Evolutionary conservation across 1,140 invertebrate genomes (phyloP).

Genomic region (Heterodera carotae): DNA sequence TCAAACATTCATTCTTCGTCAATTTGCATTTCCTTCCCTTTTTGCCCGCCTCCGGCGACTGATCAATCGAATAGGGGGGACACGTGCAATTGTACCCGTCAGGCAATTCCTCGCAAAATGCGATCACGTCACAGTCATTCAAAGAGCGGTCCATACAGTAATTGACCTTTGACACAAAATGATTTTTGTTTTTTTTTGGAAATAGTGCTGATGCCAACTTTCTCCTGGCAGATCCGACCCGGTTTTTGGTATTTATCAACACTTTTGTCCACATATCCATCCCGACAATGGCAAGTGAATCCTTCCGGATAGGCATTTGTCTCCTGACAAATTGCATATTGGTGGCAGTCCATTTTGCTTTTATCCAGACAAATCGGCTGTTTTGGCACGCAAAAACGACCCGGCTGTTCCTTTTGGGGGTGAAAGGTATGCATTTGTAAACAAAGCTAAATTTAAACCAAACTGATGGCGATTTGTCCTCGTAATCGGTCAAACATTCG

Average conservation of each 20-base stretch:
- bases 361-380: conserved; percentile 60
- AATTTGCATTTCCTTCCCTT: conserved; percentile 54
- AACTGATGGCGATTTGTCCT: conserved; percentile 52
- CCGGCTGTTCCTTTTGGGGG: background rate
- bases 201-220: conserved; percentile 18
- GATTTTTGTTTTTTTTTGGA: background rate
- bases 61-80: conserved; percentile 59
- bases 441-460: conserved; percentile 35
- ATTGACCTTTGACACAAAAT: conserved; percentile 55
- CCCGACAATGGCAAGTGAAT: conserved; percentile 61
- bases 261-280: conserved; percentile 60
- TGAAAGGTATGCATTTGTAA: background rate
- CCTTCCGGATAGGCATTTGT: conserved; percentile 44
- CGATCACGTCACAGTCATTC: conserved; percentile 62
- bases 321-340: conserved; percentile 60
- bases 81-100: conserved; percentile 63
- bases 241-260: conserved; percentile 50
- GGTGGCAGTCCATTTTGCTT: conserved; percentile 59
- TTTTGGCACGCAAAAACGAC: background rate
- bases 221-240: conserved; percentile 61
- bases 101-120: conserved; percentile 59
- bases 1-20: conserved; percentile 60
- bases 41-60: conserved; percentile 57
- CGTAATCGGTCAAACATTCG: conserved; percentile 61
- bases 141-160: conserved; percentile 61